phyloP scores from a whole-genome alignment of 2,113 vertebrate genomes.

The Isurus oxyrinchus region DNA sequence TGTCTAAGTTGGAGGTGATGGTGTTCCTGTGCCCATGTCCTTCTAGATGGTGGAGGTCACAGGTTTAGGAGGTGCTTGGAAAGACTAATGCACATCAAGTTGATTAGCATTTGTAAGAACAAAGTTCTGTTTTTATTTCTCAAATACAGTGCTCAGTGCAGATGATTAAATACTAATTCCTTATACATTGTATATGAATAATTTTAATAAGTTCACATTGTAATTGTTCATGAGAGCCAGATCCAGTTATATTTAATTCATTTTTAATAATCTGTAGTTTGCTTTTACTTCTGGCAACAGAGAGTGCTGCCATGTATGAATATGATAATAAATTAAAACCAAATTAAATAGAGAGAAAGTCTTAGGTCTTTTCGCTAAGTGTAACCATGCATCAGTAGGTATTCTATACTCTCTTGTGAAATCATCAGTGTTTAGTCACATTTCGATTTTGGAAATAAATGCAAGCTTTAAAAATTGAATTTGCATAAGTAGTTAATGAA shows the following conservation, averaged over 20 bases:
- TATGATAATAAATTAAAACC: conserved; percentile 21
- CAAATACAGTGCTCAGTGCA: background rate
- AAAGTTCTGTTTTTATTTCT: conserved; percentile 4
- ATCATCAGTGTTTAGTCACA: background rate
- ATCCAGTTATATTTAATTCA: conserved; percentile 30
- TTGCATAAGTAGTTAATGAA: conserved; percentile 19
- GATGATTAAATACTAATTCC: background rate
- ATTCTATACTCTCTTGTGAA: conserved; percentile 15
- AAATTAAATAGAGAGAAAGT: conserved; percentile 21
- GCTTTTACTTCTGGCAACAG: background rate
- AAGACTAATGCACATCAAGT: background rate
- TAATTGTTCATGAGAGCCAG: conserved; percentile 28
- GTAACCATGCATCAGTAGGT: background rate
- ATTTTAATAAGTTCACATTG: conserved; percentile 6
- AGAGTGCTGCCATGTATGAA: conserved; percentile 21
- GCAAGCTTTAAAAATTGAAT: background rate
- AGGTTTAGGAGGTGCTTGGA: background rate
- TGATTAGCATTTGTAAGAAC: background rate
- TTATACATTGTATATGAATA: background rate
- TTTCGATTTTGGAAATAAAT: conserved; percentile 21
- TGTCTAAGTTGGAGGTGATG: background rate
- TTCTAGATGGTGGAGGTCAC: background rate
- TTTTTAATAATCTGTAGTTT: conserved; percentile 26
- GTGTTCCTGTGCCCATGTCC: background rate
- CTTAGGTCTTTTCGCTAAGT: background rate